Base-by-base conservation (phyloP, 2,113 vertebrate genomes). In the Calidris pugnax region DNA sequence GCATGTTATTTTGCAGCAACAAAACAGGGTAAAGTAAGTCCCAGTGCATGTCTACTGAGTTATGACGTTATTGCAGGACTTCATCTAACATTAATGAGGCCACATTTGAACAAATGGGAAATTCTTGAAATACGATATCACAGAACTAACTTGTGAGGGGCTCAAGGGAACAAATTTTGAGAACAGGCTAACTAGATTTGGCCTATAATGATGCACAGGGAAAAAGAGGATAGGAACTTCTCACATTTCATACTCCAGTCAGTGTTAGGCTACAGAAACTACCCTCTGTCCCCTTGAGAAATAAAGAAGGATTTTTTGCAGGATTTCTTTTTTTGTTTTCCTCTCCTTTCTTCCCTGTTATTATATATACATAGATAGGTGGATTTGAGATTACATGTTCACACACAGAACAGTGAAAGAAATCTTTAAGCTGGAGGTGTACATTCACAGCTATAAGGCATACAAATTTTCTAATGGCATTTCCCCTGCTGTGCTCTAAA, bases 31-130 rank as follows among this genome's bases (percentile, higher is more conserved):
- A 86, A 95, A 56, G 67, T 78, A 81, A 64, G 56, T 87, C 90
- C 64, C 86, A 85, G 41, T 45, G 81, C 69, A 62, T 48, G 28
- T 64, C 75, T 88, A 41, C 43, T 86, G 64, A 89, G 64, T 90
- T 89, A 66, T 48, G 33, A 93, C 93, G 24, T 64, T 81, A 60
- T 78, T 90, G 47, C 13, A 87, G 64, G 64, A 66, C 64, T 84
- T 89, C 51, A 72, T 75, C 64, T 86, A 88, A 47, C 35, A 43
- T 56, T 82, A 92, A 92, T 75, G 88, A 95, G 39, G 21, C 72
- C 56, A 86, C 59, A 43, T 93, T 90, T 90, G 64, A 83, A 56
- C 66, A 92, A 90, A 92, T 72, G 59, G 63, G 45, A 88, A 93
- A 59, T 30, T 94, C 60, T 56, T 95, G 88, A 87, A 90, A 87